These are phyloP conservation scores for Alethe diademata DNA, from an alignment of 2,113 vertebrate genomes.

Conservation along the genomic window DNA sequence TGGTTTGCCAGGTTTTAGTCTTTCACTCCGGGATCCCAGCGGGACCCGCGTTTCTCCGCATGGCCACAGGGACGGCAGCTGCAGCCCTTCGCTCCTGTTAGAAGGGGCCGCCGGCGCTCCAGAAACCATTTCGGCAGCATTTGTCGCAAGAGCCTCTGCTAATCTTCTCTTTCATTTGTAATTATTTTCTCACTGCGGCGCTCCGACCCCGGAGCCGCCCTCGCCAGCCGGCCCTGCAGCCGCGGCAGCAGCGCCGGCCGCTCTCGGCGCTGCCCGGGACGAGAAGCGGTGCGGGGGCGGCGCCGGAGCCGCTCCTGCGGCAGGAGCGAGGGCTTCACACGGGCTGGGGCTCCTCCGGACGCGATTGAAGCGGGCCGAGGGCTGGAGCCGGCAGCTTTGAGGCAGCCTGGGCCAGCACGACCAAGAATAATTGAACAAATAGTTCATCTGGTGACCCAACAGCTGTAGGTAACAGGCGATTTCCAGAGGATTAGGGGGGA, in stretches of 20 bases:
- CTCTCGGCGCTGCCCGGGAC: not conserved
- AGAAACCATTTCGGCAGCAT: conserved; percentile 67
- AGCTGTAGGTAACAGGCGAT: conserved; percentile 80
- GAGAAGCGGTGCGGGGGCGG: not conserved
- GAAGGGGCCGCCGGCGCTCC: conserved; percentile 49
- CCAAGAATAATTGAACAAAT: conserved; percentile 82
- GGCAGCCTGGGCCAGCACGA: conserved; percentile 53
- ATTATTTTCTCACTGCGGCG: conserved; percentile 67
- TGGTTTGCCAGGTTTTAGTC: not conserved
- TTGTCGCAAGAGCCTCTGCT: conserved; percentile 64
- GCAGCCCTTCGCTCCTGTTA: conserved; percentile 51
- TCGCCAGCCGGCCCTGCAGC: not conserved
- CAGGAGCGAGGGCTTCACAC: conserved; percentile 37
- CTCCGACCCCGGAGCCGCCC: not conserved
- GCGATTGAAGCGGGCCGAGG: conserved; percentile 67
- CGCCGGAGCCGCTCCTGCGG: not conserved
- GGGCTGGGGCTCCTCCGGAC: conserved; percentile 20
- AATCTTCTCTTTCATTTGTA: conserved; percentile 79
- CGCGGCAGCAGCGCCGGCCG: not conserved
- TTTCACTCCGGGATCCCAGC: conserved; percentile 6
- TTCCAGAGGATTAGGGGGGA: conserved; percentile 78
- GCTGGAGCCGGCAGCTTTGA: conserved; percentile 73
- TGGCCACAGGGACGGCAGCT: conserved; percentile 71
- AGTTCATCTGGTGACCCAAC: conserved; percentile 77
- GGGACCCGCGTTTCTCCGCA: not conserved